phyloP scores from a whole-genome alignment of 2,797 vertebrate genomes.

The Ataeniobius toweri region DNA sequence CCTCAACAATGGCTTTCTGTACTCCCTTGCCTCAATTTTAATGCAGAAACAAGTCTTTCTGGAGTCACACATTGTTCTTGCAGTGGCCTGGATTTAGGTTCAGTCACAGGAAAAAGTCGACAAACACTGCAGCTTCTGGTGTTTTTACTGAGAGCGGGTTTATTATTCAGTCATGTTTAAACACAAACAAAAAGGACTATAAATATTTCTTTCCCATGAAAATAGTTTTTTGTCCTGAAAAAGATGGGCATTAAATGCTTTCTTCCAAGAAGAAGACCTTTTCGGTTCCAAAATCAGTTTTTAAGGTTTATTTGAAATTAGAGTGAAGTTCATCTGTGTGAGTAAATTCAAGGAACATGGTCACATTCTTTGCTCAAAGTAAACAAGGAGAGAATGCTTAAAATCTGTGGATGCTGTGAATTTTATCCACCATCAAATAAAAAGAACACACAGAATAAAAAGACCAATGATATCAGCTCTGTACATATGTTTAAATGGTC shows the following conservation, averaged over 20 bases:
- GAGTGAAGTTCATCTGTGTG: neutral
- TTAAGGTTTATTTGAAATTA: neutral
- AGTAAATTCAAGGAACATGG: neutral
- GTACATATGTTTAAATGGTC: neutral
- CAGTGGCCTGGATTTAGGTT: neutral
- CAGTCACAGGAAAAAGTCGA: slow-evolving; percentile 23
- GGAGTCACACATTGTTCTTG: slow-evolving; percentile 1
- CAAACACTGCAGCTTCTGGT: slow-evolving; percentile 11
- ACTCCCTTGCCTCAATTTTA: slow-evolving; percentile 8
- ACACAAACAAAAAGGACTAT: neutral
- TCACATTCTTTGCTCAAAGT: neutral
- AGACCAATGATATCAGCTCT: neutral
- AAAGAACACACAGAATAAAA: neutral
- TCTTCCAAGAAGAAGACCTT: neutral
- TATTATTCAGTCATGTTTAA: neutral
- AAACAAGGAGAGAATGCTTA: neutral
- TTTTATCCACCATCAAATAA: neutral
- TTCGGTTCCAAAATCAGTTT: neutral
- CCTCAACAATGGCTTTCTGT: slow-evolving; percentile 49
- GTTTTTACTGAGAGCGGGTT: neutral
- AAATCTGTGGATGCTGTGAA: too few relatives aligned
- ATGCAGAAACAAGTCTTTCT: slow-evolving; percentile 49
- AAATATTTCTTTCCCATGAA: neutral
- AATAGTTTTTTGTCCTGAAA: neutral
- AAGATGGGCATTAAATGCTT: neutral